Evolutionary conservation across 2,797 vertebrate species (phyloP), one percentile per base, ranked within the genome.

Genomic region (Anas georgica): DNA sequence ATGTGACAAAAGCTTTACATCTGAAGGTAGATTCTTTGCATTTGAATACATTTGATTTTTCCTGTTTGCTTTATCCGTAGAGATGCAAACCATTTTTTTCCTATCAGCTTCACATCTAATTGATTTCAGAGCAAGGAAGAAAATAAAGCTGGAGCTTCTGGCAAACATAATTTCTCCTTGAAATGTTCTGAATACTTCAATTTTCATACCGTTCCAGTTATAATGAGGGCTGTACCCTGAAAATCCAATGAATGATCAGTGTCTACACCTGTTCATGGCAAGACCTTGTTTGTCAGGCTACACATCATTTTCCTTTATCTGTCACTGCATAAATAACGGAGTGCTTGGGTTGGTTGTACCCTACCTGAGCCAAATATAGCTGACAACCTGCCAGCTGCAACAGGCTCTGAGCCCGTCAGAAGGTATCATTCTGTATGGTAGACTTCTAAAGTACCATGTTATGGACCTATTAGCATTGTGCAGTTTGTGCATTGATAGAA

Each of bases 301-400:
- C 35, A 92, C 86, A 58, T 95, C 48, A 83, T 93, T 97, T 97
- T 95, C 94, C 91, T 92, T 91, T 54, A 58, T 88, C 79, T 96
- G 67, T 95, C 88, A 60, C 54, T 72, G 45, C 10, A 52, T 96
- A 93, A 97, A 92, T 95, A 96, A 89, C 68, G 63, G 78, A 90
- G 48, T 95, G 72, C 58, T 73, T 95, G 83, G 75, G 55, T 87
- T 93, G 93, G 35, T 91, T 86, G 66, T 93, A 80, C 31, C 73
- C 52, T 91, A 43, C 35, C 43, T 94, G 60, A 78, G 10, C 58
- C 63, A 86, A 75, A 91, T 95, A 39, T 7, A 86, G 80, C 62
- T 92, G 64, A 54, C 73, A 45, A 25, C 50, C 20, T 12, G 6
- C 82, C 66, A 66, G 66, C 84, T 41, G 62, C 63, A 84, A 86